Conservation (phyloP, 1,140 invertebrate species). For the Cydia fagiglandana region DNA sequence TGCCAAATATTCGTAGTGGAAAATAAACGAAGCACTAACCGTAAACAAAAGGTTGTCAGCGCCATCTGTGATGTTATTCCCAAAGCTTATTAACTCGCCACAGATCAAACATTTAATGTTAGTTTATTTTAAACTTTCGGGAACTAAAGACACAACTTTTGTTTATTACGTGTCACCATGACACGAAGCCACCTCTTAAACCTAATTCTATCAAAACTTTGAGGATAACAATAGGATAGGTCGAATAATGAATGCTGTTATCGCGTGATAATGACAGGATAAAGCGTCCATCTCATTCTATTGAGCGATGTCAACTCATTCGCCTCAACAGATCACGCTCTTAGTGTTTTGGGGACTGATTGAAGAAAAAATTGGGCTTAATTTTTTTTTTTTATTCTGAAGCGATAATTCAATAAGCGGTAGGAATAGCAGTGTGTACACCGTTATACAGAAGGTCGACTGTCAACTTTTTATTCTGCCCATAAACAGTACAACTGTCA, state of each 20-base stretch:
- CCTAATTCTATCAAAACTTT: too few relatives aligned
- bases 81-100: neutral
- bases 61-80: conserved; percentile 20
- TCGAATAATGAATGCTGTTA: too few relatives aligned
- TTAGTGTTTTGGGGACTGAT: too few relatives aligned
- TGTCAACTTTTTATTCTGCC: conserved; percentile 27
- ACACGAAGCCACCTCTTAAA: too few relatives aligned
- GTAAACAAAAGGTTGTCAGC: conserved; percentile 30
- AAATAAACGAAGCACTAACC: conserved; percentile 19
- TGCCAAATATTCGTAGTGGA: conserved; percentile 17
- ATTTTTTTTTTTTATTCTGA: neutral
- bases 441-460: conserved; percentile 20
- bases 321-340: neutral
- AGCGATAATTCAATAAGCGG: neutral
- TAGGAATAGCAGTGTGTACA: neutral
- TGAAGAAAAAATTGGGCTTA: neutral
- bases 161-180: too few relatives aligned
- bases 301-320: too few relatives aligned
- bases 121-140: neutral
- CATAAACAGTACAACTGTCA: conserved; percentile 31
- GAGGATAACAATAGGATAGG: too few relatives aligned
- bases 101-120: neutral
- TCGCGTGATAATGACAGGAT: too few relatives aligned
- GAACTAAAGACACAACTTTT: too few relatives aligned
- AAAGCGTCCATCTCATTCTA: too few relatives aligned